Base-by-base conservation (phyloP, 2,113 vertebrate genomes). In the Lonchura striata region DNA sequence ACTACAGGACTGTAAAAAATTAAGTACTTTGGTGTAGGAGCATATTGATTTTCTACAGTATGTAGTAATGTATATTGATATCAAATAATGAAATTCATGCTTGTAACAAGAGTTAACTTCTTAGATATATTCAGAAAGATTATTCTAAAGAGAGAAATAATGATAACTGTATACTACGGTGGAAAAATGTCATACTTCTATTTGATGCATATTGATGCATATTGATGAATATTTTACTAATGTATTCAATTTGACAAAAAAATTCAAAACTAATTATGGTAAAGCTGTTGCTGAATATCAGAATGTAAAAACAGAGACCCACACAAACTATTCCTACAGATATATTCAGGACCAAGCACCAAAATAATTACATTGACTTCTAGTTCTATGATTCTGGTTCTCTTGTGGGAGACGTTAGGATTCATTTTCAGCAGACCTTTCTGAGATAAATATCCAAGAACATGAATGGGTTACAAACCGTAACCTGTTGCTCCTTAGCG, bases 141-240 rank as follows among this genome's bases (percentile, higher is more conserved):
- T 30, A 53, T 44, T 86, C 84, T 92, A 64, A 77, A 74, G 39
- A 85, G 19, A 77, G 15, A 81, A 94, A 78, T 53, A 83, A 64
- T 17, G 10, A 74, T 57, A 57, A 80, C 56, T 61, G 52, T 75
- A 60, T 35, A 56, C 9, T 88, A 66, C 78, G 20, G 39, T 69
- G 35, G 57, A 63, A 53, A 86, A 52, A 33, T 6, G 2, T 63
- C 16, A 13, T 63, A 47, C 9, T 92, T 47, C 4, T 57, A 76
- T 90, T 39, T 90, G 17, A 87, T 46, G 14, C 11, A 44, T 70
- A 86, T 68, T 21, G 0, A 8, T n/a, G n/a, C n/a, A n/a, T n/a
- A n/a, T 94, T 87, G 81, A 80, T 94, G 28, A 91, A 85, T 88
- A 87, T 92, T 93, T 94, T 82, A 96, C 18, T 86, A 68, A 77